Conservation (phyloP, 2,113 vertebrate genomes). For the Penelope pileata region DNA sequence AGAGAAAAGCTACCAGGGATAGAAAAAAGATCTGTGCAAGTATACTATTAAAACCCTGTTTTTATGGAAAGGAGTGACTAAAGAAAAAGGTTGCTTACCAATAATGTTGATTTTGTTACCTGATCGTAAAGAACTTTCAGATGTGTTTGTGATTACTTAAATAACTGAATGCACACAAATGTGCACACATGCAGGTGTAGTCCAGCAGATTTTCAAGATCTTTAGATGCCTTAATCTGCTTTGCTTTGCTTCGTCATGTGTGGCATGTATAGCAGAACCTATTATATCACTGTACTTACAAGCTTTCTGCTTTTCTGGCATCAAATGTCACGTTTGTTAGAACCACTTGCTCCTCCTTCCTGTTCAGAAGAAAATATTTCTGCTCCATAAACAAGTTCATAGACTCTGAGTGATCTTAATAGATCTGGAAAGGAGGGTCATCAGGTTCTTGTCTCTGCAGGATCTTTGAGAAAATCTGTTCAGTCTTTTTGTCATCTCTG, state of each 20-base stretch:
- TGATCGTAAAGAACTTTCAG: not conserved
- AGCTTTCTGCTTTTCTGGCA: not conserved
- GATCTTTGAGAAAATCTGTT: not conserved
- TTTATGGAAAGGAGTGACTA: not conserved
- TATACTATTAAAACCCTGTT: not conserved
- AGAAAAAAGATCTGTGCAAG: not conserved
- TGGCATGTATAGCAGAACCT: not conserved
- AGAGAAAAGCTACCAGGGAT: not conserved
- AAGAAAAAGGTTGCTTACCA: not conserved
- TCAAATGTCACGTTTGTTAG: not conserved
- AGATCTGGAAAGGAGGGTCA: rapidly evolving
- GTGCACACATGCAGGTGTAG: not conserved
- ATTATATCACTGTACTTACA: rapidly evolving
- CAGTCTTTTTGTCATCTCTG: not conserved
- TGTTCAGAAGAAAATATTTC: not conserved
- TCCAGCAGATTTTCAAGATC: not conserved
- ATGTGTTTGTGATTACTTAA: not conserved
- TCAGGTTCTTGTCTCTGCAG: not conserved
- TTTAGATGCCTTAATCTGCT: not conserved
- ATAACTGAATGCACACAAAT: not conserved
- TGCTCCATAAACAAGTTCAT: not conserved
- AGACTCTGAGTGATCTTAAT: not conserved
- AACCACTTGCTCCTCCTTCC: not conserved
- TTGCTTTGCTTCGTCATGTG: not conserved
- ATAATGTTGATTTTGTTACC: not conserved